phyloP scores from a whole-genome alignment of 2,888 invertebrate species.

The Litoditis marina region DNA sequence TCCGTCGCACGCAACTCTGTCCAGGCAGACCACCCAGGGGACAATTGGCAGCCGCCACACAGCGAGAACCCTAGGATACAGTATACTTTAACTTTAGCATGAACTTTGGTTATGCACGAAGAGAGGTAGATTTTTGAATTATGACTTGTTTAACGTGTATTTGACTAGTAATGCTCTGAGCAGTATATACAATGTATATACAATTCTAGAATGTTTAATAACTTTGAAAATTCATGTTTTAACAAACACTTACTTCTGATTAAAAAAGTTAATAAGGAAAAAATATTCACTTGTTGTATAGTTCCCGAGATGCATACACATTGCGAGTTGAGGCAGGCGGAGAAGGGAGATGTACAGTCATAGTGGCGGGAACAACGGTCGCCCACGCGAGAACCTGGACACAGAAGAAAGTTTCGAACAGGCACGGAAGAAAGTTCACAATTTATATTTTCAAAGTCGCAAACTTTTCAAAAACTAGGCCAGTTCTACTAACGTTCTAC shows the following conservation, averaged over 20 bases:
- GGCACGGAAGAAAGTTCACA: background rate
- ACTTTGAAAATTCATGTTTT: no score
- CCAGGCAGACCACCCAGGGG: conserved; percentile 57
- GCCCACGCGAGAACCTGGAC: conserved; percentile 56
- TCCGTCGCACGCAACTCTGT: conserved; percentile 47
- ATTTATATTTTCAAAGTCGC: background rate
- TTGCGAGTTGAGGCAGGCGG: conserved; percentile 59
- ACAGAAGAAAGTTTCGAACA: conserved; percentile 19
- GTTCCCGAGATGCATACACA: conserved; percentile 61
- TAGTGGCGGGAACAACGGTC: conserved; percentile 60
- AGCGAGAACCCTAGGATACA: conserved; percentile 42
- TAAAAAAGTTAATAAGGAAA: no score
- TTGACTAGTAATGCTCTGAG: no score
- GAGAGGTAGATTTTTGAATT: no score
- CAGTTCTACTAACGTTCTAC: no score
- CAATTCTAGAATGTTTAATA: no score
- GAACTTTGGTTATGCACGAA: no score
- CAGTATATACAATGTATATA: no score
- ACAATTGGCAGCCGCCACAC: conserved; percentile 59
- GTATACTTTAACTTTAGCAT: background rate
- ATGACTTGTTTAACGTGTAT: no score
- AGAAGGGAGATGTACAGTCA: conserved; percentile 60
- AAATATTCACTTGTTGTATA: conserved; percentile 35
- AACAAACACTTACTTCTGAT: no score
- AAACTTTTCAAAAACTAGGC: no score